Conservation (phyloP, 2,888 invertebrate genomes). For the Drosophila nigritarsus region DNA sequence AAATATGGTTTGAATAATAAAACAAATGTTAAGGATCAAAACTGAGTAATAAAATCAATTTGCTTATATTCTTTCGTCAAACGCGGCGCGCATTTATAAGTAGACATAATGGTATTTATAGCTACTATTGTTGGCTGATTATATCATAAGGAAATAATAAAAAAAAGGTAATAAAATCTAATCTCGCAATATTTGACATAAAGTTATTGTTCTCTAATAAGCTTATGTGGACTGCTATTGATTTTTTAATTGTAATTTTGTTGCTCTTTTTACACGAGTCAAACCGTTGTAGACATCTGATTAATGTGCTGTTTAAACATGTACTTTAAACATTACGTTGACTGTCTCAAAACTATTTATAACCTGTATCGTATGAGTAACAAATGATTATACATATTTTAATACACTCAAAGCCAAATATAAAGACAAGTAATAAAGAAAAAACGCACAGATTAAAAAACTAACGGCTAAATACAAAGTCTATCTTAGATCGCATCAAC, state of each 20-base stretch:
- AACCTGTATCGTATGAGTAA: not conserved
- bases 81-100: not conserved
- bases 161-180: not conserved
- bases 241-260: no score
- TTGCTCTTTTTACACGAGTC: not conserved
- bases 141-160: not conserved
- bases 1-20: not conserved
- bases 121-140: not conserved
- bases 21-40: not conserved
- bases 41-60: not conserved
- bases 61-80: not conserved
- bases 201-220: not conserved
- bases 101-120: not conserved
- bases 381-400: not conserved
- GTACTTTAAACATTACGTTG: not conserved
- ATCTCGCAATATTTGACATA: not conserved
- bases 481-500: not conserved
- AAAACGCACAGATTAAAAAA: not conserved
- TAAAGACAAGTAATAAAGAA: not conserved
- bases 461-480: not conserved
- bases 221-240: not conserved
- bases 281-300: not conserved
- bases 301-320: not conserved
- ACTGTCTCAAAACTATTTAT: not conserved
- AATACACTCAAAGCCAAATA: not conserved